Conservation (phyloP, 1,140 invertebrate genomes). For the Pseudomyrmex pallidus region DNA sequence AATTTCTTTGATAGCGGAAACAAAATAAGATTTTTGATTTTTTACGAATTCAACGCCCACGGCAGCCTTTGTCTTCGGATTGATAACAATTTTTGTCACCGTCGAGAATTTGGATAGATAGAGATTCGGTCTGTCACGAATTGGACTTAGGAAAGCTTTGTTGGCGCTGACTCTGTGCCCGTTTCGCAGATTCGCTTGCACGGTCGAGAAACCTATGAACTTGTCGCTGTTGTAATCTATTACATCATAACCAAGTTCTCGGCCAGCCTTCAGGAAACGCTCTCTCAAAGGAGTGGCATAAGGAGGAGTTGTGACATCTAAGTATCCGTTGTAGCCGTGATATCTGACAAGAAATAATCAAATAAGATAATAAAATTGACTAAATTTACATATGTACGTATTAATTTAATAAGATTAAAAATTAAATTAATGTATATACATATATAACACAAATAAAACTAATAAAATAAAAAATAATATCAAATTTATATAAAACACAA, state of each 20-base stretch:
- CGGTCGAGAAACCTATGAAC: conserved; percentile 87
- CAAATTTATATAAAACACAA: not conserved
- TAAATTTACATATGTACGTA: not conserved
- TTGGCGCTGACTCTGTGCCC: conserved; percentile 90
- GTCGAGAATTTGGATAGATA: conserved; percentile 89
- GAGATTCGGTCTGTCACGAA: conserved; percentile 88
- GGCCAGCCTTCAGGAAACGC: conserved; percentile 86
- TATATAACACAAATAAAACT: no score
- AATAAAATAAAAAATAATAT: not conserved
- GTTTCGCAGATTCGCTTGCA: conserved; percentile 89
- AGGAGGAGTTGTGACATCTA: conserved; percentile 88
- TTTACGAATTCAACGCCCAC: conserved; percentile 89
- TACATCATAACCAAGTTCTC: conserved; percentile 85
- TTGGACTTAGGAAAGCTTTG: conserved; percentile 89
- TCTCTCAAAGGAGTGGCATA: conserved; percentile 87
- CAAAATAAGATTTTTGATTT: conserved; percentile 83
- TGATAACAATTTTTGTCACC: conserved; percentile 89
- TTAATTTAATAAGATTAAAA: no score
- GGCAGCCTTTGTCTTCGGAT: conserved; percentile 87
- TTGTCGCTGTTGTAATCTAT: conserved; percentile 87
- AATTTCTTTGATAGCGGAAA: conserved; percentile 86
- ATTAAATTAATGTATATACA: no score
- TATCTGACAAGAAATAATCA: conserved; percentile 78
- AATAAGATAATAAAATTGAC: not conserved
- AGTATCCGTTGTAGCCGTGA: conserved; percentile 88